phyloP scores from a whole-genome alignment of 1,140 invertebrate genomes.

The Bemisia tabaci region DNA sequence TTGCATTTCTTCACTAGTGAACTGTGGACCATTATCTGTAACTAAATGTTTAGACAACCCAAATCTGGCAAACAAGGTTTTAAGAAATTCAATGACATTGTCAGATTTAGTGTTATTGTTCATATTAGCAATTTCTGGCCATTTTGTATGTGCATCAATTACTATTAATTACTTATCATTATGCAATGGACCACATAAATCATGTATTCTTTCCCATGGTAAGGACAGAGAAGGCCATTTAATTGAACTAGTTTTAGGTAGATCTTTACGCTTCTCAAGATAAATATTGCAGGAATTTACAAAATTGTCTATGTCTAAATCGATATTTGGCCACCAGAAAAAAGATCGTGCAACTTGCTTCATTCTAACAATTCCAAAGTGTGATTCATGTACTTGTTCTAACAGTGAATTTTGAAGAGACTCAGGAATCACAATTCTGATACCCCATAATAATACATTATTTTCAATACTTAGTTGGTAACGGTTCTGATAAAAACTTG shows the following conservation, averaged over 20 bases:
- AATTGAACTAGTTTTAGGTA: slow-evolving; percentile 22
- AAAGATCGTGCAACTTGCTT: slow-evolving; percentile 9
- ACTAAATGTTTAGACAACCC: slow-evolving; percentile 21
- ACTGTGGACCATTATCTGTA: slow-evolving; percentile 25
- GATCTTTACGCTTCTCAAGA: not conserved
- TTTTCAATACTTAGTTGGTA: slow-evolving; percentile 3
- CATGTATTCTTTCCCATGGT: slow-evolving; percentile 19
- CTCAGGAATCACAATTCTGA: slow-evolving; percentile 9
- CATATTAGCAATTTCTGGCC: slow-evolving; percentile 25
- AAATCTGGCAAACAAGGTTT: slow-evolving; percentile 18
- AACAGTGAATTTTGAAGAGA: slow-evolving; percentile 1
- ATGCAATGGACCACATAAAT: slow-evolving; percentile 25
- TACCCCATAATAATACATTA: slow-evolving; percentile 3
- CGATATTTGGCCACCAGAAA: slow-evolving; percentile 23
- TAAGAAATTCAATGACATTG: slow-evolving; percentile 16
- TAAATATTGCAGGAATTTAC: not conserved
- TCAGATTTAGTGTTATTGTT: slow-evolving; percentile 9
- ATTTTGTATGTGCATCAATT: slow-evolving; percentile 31
- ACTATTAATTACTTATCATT: slow-evolving; percentile 27
- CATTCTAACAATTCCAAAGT: slow-evolving; percentile 16
- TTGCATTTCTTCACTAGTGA: slow-evolving; percentile 19
- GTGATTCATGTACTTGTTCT: slow-evolving; percentile 5
- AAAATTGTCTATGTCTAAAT: slow-evolving; percentile 27
- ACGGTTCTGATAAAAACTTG: too few species aligned
- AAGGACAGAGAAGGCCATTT: slow-evolving; percentile 10